Percentiles rank a stretch among this genome's conserved stretches.
These are phyloP conservation scores for Tenebrio molitor DNA, from an alignment of 1,140 invertebrate genomes.

Conservation along the genomic window DNA sequence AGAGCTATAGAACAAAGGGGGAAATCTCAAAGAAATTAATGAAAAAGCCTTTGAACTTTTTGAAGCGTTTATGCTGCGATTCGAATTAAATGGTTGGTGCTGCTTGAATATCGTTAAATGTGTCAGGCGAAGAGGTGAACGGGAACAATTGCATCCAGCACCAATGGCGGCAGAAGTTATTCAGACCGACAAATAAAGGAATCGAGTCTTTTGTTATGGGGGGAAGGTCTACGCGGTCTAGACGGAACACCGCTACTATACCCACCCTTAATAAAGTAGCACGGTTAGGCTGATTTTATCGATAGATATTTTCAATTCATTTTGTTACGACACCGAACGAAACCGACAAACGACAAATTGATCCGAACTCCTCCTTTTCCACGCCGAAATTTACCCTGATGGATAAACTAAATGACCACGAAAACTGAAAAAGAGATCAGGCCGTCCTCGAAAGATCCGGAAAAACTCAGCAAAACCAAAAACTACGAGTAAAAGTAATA, in stretches of 20 bases:
- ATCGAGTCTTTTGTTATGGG: conserved; percentile 21
- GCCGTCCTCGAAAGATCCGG: too few relatives aligned
- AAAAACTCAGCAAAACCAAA: too few relatives aligned
- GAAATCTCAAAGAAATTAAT: conserved; percentile 50
- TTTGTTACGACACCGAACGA: not conserved
- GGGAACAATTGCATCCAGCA: conserved; percentile 43
- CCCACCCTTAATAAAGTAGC: conserved; percentile 36
- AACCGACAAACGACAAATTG: conserved; percentile 23
- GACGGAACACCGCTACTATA: conserved; percentile 12
- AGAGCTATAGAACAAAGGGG: conserved; percentile 45
- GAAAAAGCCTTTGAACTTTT: conserved; percentile 50
- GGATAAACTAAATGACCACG: too few relatives aligned
- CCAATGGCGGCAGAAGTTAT: conserved; percentile 43
- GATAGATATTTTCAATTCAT: conserved; percentile 24
- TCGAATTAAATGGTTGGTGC: conserved; percentile 34
- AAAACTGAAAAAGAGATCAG: too few relatives aligned
- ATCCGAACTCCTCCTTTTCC: conserved; percentile 20
- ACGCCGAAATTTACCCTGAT: not conserved
- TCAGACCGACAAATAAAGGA: conserved; percentile 44
- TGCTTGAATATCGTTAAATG: conserved; percentile 47
- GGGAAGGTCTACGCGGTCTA: conserved; percentile 34
- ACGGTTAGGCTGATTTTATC: conserved; percentile 27
- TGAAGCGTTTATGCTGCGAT: conserved; percentile 21
- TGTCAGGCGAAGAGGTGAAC: conserved; percentile 41
- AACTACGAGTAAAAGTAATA: too few relatives aligned